Evolutionary conservation across 2,888 invertebrate genomes (phyloP).

Genomic region (Microplitis deprimator): DNA sequence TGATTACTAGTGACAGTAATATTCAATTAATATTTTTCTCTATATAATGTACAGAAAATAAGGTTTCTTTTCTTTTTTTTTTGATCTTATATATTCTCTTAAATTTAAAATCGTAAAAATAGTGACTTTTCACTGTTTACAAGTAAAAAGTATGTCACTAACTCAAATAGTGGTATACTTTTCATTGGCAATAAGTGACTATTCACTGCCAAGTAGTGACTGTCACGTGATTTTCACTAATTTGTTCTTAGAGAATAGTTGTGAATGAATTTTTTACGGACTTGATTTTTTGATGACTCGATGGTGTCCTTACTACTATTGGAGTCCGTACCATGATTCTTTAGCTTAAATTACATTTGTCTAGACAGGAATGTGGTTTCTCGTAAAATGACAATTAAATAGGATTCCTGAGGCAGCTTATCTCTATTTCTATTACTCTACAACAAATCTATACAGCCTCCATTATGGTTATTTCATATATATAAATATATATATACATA

Average conservation of each 20-base stretch:
- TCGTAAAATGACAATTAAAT: conserved; percentile 62
- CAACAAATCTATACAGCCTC: conserved; percentile 11
- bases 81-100: too few relatives aligned
- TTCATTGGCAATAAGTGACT: too few relatives aligned
- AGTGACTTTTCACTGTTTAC: too few relatives aligned
- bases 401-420: conserved; percentile 35
- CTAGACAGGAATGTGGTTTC: conserved; percentile 59
- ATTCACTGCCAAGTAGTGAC: too few relatives aligned
- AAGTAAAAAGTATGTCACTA: too few relatives aligned
- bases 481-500: neutral
- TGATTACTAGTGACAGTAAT: too few relatives aligned
- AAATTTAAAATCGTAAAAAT: too few relatives aligned
- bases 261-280: conserved; percentile 28
- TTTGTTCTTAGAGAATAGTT: conserved; percentile 11
- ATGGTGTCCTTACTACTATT: conserved; percentile 20
- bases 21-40: too few relatives aligned
- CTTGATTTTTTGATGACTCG: conserved; percentile 24
- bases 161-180: too few relatives aligned
- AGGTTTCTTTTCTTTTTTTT: too few relatives aligned
- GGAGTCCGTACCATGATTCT: conserved; percentile 38
- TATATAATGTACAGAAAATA: too few relatives aligned
- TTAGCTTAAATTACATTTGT: conserved; percentile 61
- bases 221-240: neutral
- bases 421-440: neutral
- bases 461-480: conserved; percentile 3